These are phyloP conservation scores for Plectropomus leopardus DNA, from an alignment of 2,113 vertebrate genomes.

Conservation along the genomic window DNA sequence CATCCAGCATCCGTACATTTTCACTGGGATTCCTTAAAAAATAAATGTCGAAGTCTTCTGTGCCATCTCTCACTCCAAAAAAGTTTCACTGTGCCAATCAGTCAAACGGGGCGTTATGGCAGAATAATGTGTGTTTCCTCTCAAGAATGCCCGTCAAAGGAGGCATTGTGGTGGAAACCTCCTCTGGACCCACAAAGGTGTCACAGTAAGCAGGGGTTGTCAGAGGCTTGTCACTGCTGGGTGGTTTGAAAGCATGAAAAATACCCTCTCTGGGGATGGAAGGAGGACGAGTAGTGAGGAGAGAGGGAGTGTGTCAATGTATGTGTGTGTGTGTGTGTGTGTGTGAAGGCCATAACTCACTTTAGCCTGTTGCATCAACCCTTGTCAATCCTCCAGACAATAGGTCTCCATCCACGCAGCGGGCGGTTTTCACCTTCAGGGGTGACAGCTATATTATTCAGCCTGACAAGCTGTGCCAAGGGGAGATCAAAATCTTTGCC, in stretches of 20 bases:
- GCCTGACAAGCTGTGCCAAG: conserved; percentile 72
- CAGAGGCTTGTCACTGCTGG: conserved; percentile 80
- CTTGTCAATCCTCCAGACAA: conserved; percentile 83
- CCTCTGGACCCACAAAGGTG: conserved; percentile 79
- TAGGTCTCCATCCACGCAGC: conserved; percentile 64
- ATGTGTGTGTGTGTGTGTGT: conserved; percentile 27
- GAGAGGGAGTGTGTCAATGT: conserved; percentile 15
- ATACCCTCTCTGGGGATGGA: conserved; percentile 70
- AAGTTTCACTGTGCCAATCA: conserved; percentile 70
- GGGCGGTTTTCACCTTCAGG: conserved; percentile 67
- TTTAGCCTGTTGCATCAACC: conserved; percentile 77
- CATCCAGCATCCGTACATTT: conserved; percentile 13
- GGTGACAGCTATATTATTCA: conserved; percentile 82
- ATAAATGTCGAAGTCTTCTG: conserved; percentile 48
- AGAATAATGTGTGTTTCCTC: conserved; percentile 65
- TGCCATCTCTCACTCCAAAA: conserved; percentile 39
- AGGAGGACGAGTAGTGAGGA: conserved; percentile 46
- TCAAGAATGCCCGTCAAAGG: conserved; percentile 73
- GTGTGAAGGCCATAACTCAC: conserved; percentile 60
- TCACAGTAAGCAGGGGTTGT: conserved; percentile 78
- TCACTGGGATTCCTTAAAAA: conserved; percentile 32
- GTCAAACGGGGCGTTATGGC: conserved; percentile 53
- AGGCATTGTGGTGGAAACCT: conserved; percentile 68
- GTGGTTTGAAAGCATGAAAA: conserved; percentile 80
- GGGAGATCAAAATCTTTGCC: conserved; percentile 73